Conservation (phyloP, 2,797 vertebrate species). For the Acipenser oxyrinchus region DNA sequence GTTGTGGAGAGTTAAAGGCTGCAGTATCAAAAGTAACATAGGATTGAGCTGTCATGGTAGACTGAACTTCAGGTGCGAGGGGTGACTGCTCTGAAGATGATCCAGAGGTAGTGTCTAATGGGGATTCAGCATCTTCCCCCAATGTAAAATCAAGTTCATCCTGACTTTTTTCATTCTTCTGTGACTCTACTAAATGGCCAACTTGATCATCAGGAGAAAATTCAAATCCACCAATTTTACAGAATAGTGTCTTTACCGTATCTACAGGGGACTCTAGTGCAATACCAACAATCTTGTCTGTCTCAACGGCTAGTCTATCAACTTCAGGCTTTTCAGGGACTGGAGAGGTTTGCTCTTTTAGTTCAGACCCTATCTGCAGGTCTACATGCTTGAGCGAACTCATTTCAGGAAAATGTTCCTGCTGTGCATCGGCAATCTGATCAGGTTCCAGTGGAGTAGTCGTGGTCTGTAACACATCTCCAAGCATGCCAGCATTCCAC, state of each 20-base stretch:
- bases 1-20: conserved; percentile 48
- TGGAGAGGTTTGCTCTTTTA: neutral
- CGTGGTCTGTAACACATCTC: no score
- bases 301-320: neutral
- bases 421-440: no score
- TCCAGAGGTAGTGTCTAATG: neutral
- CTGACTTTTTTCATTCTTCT: conserved; percentile 29
- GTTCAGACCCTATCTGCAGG: neutral
- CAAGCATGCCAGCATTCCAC: no score
- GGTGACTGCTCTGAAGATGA: conserved; percentile 40
- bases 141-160: conserved; percentile 27
- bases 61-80: conserved; percentile 35
- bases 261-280: conserved; percentile 43
- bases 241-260: conserved; percentile 7
- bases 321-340: neutral
- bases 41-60: conserved; percentile 46
- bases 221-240: conserved; percentile 52
- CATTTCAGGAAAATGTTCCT: no score
- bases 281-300: conserved; percentile 30
- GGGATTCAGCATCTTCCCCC: conserved; percentile 7
- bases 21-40: conserved; percentile 61
- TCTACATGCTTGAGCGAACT: no score
- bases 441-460: no score
- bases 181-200: conserved; percentile 42
- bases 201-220: conserved; percentile 52